Evolutionary conservation across 1,140 invertebrate species (phyloP), one percentile per base, ranked within the genome.

Genomic region (Bombus superbus): DNA sequence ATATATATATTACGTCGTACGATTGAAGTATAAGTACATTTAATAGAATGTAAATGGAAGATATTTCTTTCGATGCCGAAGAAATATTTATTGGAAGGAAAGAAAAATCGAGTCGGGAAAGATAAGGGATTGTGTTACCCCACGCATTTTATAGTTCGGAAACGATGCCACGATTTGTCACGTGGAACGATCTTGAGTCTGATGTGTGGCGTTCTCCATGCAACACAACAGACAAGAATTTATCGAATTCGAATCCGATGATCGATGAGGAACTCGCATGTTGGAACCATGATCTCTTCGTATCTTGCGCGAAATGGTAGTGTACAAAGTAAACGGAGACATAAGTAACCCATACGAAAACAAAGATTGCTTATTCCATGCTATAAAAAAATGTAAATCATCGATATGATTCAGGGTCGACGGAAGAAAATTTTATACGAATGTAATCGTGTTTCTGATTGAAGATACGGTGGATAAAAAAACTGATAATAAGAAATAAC

Each of bases 221-320:
- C 71, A 82, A 75, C 42, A n/a, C 25, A 15, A n/a, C 38, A 22
- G 72, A 75, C 57, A 25, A 18, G 71, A 64, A 82, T 82, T 75
- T 82, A 82, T 75, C 25, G 57, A 25, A 47, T 82, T 82, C 53
- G 71, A 64, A 62, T 74, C 69, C n/a, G 40, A 74, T 74, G 80
- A 81, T 74, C n/a, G 80, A 81, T 22, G 69, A 44, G 22, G 11
- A 28, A 32, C 1, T 74, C 32, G 69, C 69, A 40, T 64, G 80
- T 44, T 3, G 10, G 13, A 1, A 32, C n/a, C n/a, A 22, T 15
- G 69, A 64, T 44, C 69, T 35, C 42, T 28, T 38, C 3, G 11
- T 72, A 22, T 44, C 53, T 44, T 10, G 11, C 22, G 35, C 9
- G 9, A 53, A 53, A 66, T 40, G 6, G 18, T 25, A 32, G 9